phyloP scores from a whole-genome alignment of 2,797 vertebrate species.

The Syngnathus rostellatus region DNA sequence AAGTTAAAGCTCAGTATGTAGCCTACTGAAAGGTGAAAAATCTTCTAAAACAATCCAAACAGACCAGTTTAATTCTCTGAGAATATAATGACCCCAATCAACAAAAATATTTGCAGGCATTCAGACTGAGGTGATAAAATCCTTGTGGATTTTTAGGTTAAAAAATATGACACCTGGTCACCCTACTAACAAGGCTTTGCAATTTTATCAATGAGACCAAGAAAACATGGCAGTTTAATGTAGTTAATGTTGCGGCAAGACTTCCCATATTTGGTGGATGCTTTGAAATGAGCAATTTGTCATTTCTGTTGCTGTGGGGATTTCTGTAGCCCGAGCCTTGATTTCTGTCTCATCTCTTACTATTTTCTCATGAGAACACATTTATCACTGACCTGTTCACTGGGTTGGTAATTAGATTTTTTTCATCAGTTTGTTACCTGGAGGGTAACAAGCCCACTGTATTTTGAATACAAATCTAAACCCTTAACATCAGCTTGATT shows the following conservation, averaged over 20 bases:
- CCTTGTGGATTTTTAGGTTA: not conserved
- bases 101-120: not conserved
- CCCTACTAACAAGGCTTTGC: not conserved
- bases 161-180: not conserved
- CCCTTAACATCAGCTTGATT: not conserved
- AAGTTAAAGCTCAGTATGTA: no score
- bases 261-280: not conserved
- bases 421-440: not conserved
- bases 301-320: not conserved
- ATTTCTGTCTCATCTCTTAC: constrained; percentile 11
- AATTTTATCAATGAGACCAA: not conserved
- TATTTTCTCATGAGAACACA: constrained; percentile 3
- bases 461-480: not conserved
- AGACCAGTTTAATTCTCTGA: no score
- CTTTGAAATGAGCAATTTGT: not conserved
- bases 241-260: not conserved
- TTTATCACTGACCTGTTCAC: constrained; percentile 1
- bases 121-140: not conserved
- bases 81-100: not conserved
- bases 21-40: no score
- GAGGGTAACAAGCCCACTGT: not conserved
- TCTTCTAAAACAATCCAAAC: no score
- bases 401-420: not conserved
- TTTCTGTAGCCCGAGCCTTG: constrained; percentile 7
- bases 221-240: not conserved